phyloP scores from a whole-genome alignment of 2,797 vertebrate genomes.

The Nasua narica region DNA sequence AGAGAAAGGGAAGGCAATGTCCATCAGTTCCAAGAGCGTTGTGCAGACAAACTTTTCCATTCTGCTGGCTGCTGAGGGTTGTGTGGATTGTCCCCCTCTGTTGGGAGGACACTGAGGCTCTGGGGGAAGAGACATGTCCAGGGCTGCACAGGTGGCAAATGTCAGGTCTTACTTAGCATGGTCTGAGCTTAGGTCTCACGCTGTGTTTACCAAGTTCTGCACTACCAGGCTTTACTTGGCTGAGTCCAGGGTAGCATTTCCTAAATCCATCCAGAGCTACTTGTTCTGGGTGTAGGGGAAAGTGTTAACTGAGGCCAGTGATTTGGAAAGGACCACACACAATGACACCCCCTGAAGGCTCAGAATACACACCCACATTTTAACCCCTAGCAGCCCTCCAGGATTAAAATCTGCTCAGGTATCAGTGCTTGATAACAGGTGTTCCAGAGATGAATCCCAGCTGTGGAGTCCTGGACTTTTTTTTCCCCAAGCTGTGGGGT shows the following conservation, averaged over 20 bases:
- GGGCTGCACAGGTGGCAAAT: neutral
- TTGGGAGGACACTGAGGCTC: neutral
- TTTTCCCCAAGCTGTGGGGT: no score
- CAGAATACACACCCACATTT: neutral
- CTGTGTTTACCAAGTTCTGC: neutral
- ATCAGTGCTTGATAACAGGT: neutral
- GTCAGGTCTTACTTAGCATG: neutral
- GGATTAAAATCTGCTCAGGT: neutral
- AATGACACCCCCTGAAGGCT: neutral
- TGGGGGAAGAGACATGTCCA: neutral
- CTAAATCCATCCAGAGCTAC: neutral
- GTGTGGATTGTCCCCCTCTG: neutral
- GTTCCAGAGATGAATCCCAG: neutral
- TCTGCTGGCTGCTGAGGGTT: neutral
- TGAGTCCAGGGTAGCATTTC: neutral
- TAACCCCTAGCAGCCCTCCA: neutral
- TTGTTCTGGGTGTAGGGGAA: neutral
- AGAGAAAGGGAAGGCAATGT: neutral
- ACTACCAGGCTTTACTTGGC: neutral
- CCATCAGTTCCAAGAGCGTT: neutral
- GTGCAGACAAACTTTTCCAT: neutral
- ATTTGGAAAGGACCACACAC: neutral
- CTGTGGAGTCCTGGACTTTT: neutral
- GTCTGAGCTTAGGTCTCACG: neutral
- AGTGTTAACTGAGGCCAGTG: neutral